Evolutionary conservation across 2,888 invertebrate species (phyloP), one percentile per base, ranked within the genome.

Genomic region (Conus canariensis): DNA sequence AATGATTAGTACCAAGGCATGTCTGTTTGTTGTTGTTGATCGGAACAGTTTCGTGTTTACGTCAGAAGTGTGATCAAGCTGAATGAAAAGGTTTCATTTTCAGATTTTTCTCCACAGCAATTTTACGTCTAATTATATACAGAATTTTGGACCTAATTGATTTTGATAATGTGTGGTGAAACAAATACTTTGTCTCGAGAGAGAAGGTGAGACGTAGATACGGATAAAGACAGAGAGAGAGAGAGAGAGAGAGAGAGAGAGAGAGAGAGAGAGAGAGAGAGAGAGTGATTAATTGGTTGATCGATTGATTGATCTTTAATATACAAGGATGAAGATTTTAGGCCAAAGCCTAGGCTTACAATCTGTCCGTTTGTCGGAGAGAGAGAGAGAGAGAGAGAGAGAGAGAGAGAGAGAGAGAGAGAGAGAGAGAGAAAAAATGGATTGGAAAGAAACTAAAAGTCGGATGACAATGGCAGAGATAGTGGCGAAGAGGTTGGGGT

Each of bases 321-420:
- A 45, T 3, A 4, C 45, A 45, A 45, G 45, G 45, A 45, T 45
- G 45, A 45, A 45, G 19, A 16, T 67, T 67, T 12, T 45, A 45
- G 45, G 45, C 45, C 45, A 45, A 45, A 45, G 45, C 45, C 22
- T 67, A 67, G 67, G 22, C 67, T 67, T 67, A 1, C 67, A 67
- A 64, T 30, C 30, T 30, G 30, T 30, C 30, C 30, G 60, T 64
- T 10, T 9, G 74, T 10, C 16, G 10, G 74, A 9, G 74, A 77
- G 74, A 77, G 30, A 80, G 30, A 80, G 80, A 80, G 80, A 80
- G 30, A 30, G 80, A 80, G 80, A 80, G 80, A 80, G 80, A 80
- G 30, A 25, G 30, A 25, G 80, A 80, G 30, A 80, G 80, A 80
- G 45, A 80, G 30, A 12, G 30, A 12, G 80, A 80, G 80, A 25